Evolutionary conservation across 2,797 vertebrate species (phyloP).

Genomic region (Melanotaenia nigrans): DNA sequence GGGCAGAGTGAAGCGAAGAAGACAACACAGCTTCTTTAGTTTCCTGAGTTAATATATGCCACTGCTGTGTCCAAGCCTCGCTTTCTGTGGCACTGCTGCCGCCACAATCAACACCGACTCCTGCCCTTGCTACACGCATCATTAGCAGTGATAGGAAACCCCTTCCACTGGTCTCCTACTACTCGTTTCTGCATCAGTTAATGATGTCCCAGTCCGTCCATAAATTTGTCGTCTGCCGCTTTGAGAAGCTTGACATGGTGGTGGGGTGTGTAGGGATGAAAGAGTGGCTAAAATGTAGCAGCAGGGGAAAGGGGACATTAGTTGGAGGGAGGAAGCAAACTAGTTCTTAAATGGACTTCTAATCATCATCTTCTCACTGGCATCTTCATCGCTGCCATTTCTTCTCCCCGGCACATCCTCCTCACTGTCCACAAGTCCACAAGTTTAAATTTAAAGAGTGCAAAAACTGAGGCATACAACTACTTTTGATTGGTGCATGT

Average conservation of each 20-base stretch:
- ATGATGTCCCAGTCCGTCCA: conserved; percentile 77
- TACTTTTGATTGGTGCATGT: conserved; percentile 41
- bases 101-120: conserved; percentile 56
- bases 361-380: conserved; percentile 60
- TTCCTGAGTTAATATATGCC: conserved; percentile 65
- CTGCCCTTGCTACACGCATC: conserved; percentile 69
- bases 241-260: conserved; percentile 72
- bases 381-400: conserved; percentile 41
- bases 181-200: conserved; percentile 67
- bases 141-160: conserved; percentile 64
- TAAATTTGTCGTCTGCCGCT: conserved; percentile 75
- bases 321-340: conserved; percentile 46
- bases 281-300: conserved; percentile 51
- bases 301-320: conserved; percentile 59
- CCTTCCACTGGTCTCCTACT: conserved; percentile 54
- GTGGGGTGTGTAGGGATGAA: conserved; percentile 62
- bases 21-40: conserved; percentile 49
- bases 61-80: conserved; percentile 49
- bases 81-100: conserved; percentile 53
- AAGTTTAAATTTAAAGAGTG: conserved; percentile 51
- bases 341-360: conserved; percentile 61
- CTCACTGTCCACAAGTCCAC: conserved; percentile 14
- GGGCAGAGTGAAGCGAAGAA: conserved; percentile 14
- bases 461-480: background rate
- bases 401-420: conserved; percentile 11